Evolutionary conservation across 2,797 vertebrate species (phyloP), one percentile per base, ranked within the genome.

Genomic region (Coregonus suidteri): DNA sequence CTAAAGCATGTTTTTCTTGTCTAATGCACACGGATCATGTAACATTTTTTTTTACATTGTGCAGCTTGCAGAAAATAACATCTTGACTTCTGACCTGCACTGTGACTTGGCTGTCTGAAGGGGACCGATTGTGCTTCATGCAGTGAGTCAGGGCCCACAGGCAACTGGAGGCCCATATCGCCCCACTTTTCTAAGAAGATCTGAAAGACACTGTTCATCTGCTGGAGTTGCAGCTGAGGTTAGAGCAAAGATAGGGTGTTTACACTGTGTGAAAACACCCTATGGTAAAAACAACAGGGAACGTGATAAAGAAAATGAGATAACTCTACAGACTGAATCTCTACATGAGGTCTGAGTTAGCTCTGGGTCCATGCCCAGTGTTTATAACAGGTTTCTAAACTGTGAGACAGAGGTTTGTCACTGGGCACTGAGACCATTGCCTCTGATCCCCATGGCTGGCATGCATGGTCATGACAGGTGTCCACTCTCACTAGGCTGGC

Each of bases 401-500:
- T 31, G 68, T 13, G 13, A 66, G 37, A 31, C 74, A 4, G 20
- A 64, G 70, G 47, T 53, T 72, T 72, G 20, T 53, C 41, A 51
- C 70, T 20, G 70, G 41, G 18, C 47, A 30, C 70, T 13, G 47
- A 52, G 18, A 53, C 11, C 70, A n/a, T 47, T 30, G 70, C 47
- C 51, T 53, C 20, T 53, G 25, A 25, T 53, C 70, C 75, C 79
- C 81, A 80, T 79, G 73, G 80, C 83, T 84, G 75, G 81, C 80
- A 84, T 84, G 78, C 65, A 83, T 77, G 82, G 84, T 90, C 84
- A 75, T 85, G 89, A 92, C 91, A 92, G 89, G 90, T 88, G 90
- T 93, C 92, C 82, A 78, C 90, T 88, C 86, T 80, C 86, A 81
- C 84, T 81, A 79, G 85, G 82, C 20, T 9, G 59, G 14, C 14